Evolutionary conservation across 2,113 vertebrate species (phyloP).

Genomic region (Protomyctophum bolini): DNA sequence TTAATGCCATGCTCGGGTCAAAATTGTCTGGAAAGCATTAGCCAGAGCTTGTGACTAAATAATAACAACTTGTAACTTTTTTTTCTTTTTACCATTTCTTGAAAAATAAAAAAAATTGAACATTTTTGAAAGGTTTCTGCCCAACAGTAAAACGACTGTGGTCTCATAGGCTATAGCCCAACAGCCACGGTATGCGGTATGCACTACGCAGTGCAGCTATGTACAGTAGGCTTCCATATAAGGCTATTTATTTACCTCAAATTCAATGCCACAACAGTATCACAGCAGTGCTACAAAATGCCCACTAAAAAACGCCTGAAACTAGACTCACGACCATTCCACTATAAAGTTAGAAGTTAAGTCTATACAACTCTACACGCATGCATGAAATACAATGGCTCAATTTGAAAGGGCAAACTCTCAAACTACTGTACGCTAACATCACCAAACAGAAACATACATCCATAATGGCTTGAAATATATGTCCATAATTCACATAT

Average conservation of each 20-base stretch:
- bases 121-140: no score
- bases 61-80: no score
- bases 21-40: no score
- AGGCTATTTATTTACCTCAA: not conserved
- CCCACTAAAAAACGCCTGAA: conserved; percentile 1
- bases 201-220: not conserved
- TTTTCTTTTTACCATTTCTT: no score
- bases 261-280: not conserved
- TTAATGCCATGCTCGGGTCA: no score
- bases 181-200: no score
- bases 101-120: no score
- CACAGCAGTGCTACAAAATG: not conserved
- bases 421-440: conserved; percentile 36
- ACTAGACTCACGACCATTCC: conserved; percentile 21
- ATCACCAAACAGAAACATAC: conserved; percentile 65
- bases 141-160: no score
- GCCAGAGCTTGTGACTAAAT: no score
- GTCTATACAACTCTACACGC: conserved; percentile 38
- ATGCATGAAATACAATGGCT: conserved; percentile 48
- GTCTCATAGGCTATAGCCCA: no score
- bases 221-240: not conserved
- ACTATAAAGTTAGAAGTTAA: conserved; percentile 50
- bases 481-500: conserved; percentile 68
- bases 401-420: no score
- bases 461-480: conserved; percentile 66